Percentiles rank a stretch among this genome's conserved stretches.
These are phyloP conservation scores for Ooceraea biroi DNA, from an alignment of 1,140 invertebrate species.

Conservation along the genomic window DNA sequence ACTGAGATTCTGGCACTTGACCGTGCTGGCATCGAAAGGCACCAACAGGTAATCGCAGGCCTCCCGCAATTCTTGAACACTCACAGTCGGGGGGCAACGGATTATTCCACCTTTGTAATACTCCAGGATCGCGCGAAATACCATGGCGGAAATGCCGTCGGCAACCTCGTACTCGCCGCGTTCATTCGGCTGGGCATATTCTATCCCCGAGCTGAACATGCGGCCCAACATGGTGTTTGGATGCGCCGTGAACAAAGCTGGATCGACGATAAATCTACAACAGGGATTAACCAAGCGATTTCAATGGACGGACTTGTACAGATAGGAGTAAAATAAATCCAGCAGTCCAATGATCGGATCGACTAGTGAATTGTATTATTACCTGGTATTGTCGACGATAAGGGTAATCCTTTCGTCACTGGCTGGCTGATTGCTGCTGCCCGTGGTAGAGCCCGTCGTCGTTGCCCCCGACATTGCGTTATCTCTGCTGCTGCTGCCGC, in stretches of 20 bases:
- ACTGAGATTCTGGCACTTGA: slow-evolving; percentile 98
- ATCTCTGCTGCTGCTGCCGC: slow-evolving; percentile 69
- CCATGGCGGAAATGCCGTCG: slow-evolving; percentile 98
- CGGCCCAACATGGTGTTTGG: slow-evolving; percentile 95
- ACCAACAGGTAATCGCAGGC: slow-evolving; percentile 99
- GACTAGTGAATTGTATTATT: background rate
- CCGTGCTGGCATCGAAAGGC: slow-evolving; percentile 98
- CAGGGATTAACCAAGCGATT: background rate
- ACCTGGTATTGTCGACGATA: slow-evolving; percentile 97
- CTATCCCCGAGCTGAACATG: slow-evolving; percentile 98
- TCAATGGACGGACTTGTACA: too few species aligned
- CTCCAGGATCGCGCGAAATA: slow-evolving; percentile 98
- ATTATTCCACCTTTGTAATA: slow-evolving; percentile 97
- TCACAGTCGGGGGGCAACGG: slow-evolving; percentile 93
- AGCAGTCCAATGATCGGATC: too few species aligned
- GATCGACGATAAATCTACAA: slow-evolving; percentile 93
- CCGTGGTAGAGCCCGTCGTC: slow-evolving; percentile 66
- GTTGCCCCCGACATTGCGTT: slow-evolving; percentile 75
- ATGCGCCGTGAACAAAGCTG: slow-evolving; percentile 94
- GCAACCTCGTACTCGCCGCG: slow-evolving; percentile 98
- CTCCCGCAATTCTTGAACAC: slow-evolving; percentile 97
- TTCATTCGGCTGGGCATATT: slow-evolving; percentile 97
- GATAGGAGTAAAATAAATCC: background rate
- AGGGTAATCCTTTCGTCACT: slow-evolving; percentile 94
- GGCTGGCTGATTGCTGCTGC: slow-evolving; percentile 79